Percentiles rank a stretch among this genome's conserved stretches.
Conservation (phyloP, 2,797 vertebrate species). For the Muscicapa striata region DNA sequence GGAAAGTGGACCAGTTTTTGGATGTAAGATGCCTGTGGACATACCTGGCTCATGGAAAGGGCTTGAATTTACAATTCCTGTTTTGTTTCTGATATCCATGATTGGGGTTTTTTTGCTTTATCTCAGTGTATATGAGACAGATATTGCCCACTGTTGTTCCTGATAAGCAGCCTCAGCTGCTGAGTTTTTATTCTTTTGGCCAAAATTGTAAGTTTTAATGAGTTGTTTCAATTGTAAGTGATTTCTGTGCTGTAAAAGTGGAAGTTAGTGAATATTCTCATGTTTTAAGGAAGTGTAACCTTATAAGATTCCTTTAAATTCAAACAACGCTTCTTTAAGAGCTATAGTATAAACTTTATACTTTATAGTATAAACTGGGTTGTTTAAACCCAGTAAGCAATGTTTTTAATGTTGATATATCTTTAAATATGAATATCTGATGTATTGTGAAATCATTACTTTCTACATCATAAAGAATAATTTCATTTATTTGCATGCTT, state of each 20-base stretch:
- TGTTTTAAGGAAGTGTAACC: background rate
- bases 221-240: background rate
- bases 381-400: background rate
- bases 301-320: background rate
- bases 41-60: background rate
- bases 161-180: background rate
- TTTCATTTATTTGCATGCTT: background rate
- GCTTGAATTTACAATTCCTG: background rate
- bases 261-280: background rate
- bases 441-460: background rate
- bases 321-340: background rate
- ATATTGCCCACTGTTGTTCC: background rate
- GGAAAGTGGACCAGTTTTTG: background rate
- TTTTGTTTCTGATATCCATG: background rate
- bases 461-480: background rate
- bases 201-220: background rate
- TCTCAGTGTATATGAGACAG: background rate
- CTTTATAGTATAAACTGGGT: background rate
- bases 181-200: background rate
- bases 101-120: background rate
- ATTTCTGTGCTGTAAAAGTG: background rate
- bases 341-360: background rate
- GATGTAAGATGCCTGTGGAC: background rate
- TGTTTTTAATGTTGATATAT: background rate
- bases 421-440: background rate